phyloP scores from a whole-genome alignment of 2,888 invertebrate species.

The Agrochola macilenta region DNA sequence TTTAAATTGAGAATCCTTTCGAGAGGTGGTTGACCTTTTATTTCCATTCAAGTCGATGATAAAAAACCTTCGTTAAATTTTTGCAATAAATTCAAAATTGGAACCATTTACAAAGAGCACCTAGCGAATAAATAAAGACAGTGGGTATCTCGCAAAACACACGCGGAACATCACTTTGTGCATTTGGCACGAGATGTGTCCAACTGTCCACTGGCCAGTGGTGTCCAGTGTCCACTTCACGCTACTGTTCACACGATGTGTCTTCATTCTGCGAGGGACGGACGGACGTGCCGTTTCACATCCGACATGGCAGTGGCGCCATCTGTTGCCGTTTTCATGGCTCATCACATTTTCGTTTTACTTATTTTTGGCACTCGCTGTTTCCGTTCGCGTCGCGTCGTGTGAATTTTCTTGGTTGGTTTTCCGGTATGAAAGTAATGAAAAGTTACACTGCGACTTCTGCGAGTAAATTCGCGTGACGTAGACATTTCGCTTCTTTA shows the following conservation, averaged over 20 bases:
- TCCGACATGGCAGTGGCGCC: conserved; percentile 44
- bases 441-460: conserved; percentile 21
- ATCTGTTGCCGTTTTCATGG: conserved; percentile 49
- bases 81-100: background rate
- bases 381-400: conserved; percentile 2
- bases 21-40: conserved; percentile 40
- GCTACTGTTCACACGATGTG: conserved; percentile 29
- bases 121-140: conserved; percentile 6
- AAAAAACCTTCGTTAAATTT: background rate
- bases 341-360: conserved; percentile 39
- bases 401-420: conserved; percentile 13
- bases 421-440: conserved; percentile 12
- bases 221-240: conserved; percentile 33
- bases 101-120: background rate
- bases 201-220: conserved; percentile 8
- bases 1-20: conserved; percentile 54
- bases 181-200: conserved; percentile 15
- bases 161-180: background rate
- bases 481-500: background rate
- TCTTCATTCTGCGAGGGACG: conserved; percentile 20
- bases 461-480: background rate
- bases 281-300: conserved; percentile 47
- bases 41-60: background rate
- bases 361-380: conserved; percentile 31
- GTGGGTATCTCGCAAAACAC: background rate